Percentiles rank a stretch among this genome's conserved stretches.
These are phyloP conservation scores for Atta colombica DNA, from an alignment of 1,140 invertebrate genomes.

Conservation along the genomic window DNA sequence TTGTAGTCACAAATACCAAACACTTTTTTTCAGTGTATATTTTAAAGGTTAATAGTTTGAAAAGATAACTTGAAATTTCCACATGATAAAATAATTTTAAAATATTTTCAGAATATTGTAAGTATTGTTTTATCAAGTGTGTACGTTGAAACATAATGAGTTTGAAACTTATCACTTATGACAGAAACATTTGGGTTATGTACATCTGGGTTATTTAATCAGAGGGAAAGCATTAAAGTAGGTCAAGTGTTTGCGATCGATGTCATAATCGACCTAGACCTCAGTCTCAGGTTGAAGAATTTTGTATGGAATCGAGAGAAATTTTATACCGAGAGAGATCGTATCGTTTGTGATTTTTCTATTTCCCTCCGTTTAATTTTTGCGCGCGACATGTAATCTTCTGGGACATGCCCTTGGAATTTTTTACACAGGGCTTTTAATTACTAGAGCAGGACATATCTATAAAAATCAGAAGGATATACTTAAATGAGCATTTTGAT, in stretches of 20 bases:
- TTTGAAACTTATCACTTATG: neutral
- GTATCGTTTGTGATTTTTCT: conserved; percentile 32
- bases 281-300: conserved; percentile 10
- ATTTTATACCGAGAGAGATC: conserved; percentile 51
- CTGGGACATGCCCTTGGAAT: conserved; percentile 17
- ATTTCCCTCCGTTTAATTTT: neutral
- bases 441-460: neutral
- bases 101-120: too few relatives aligned
- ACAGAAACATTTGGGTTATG: conserved; percentile 8
- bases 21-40: too few relatives aligned
- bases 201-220: conserved; percentile 31
- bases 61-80: too few relatives aligned
- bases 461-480: conserved; percentile 20
- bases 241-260: conserved; percentile 26
- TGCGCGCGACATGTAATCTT: conserved; percentile 50
- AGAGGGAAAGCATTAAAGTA: conserved; percentile 24
- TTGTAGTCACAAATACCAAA: too few relatives aligned
- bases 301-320: conserved; percentile 51
- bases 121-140: neutral
- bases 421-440: conserved; percentile 8
- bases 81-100: too few relatives aligned
- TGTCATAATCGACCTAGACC: conserved; percentile 37
- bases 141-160: neutral
- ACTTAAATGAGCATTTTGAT: neutral
- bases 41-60: too few relatives aligned